Evolutionary conservation across 2,797 vertebrate species (phyloP).

Genomic region (Gymnothorax reevesii): DNA sequence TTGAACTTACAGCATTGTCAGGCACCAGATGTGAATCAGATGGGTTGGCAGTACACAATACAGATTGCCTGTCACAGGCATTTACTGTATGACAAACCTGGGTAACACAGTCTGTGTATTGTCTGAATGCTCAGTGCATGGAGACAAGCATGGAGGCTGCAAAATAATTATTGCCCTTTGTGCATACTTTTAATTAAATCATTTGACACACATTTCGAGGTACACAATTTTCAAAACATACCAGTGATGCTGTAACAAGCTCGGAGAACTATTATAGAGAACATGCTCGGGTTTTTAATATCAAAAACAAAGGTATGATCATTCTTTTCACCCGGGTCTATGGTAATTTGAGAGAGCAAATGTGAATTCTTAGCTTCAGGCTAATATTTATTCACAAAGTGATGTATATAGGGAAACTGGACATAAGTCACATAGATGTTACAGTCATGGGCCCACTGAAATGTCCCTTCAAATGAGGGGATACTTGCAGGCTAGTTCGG

Average conservation of each 20-base stretch:
- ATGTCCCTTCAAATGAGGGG: background rate
- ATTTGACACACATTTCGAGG: background rate
- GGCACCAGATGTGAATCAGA: background rate
- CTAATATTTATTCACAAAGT: background rate
- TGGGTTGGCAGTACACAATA: background rate
- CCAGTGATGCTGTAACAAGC: background rate
- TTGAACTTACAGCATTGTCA: background rate
- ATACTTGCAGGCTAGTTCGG: no score
- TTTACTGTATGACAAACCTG: conserved; percentile 1
- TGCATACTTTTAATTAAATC: background rate
- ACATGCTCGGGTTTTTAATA: background rate
- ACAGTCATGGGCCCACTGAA: background rate
- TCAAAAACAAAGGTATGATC: background rate
- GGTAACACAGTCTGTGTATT: background rate
- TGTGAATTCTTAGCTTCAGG: background rate
- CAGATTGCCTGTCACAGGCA: background rate
- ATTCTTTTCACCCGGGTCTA: background rate
- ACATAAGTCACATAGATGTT: background rate
- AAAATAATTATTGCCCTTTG: background rate
- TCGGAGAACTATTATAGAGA: background rate
- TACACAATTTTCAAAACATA: background rate
- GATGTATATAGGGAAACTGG: background rate
- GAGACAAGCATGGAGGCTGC: background rate
- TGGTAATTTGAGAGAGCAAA: background rate
- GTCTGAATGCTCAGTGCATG: background rate